Evolutionary conservation across 2,113 vertebrate species (phyloP), one percentile per base, ranked within the genome.

Genomic region (Anseranas semipalmata): DNA sequence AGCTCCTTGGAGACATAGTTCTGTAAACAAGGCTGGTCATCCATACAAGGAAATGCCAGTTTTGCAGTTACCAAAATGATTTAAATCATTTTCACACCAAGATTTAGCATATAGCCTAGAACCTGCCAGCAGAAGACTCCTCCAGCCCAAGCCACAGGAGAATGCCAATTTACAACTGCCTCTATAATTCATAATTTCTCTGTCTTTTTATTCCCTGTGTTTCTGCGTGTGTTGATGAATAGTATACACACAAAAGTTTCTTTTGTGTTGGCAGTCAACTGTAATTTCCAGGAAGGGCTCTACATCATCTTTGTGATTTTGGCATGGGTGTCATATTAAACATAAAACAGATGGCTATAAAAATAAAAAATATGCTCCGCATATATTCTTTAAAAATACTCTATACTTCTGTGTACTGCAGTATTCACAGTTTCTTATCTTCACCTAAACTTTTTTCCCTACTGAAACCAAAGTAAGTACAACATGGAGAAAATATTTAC

Each of bases 231-330:
- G 4, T 52, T 92, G 62, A 89, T 94, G 71, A 91, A 90, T 85
- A 90, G 11, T 35, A 79, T 81, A 14, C 55, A 37, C 5, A 19
- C 79, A 91, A 93, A 94, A 56, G 7, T 92, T 84, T 88, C 8
- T 66, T 95, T 80, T 87, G 65, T 87, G 30, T 86, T 91, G 19
- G 5, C 65, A 93, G 35, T 65, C 62, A 78, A 14, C n/a, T 82
- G 22, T n/a, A 81, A 77, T 95, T 97, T 93, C 43, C 33, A 95
- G 59, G 41, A 83, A 97, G 22, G 82, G 18, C 2, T 88, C 46
- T 83, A 27, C 32, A 93, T 91, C 24, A 62, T 80, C 85, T 96
- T 71, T 90, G 46, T 56, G 30, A 5, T 85, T 72, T 90, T 93
- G 59, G 24, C 30, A 80, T 65, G 76, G 6, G 10, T 78, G 33